Base-by-base conservation (phyloP, 2,888 invertebrate species). In the Chrysolina americana region DNA sequence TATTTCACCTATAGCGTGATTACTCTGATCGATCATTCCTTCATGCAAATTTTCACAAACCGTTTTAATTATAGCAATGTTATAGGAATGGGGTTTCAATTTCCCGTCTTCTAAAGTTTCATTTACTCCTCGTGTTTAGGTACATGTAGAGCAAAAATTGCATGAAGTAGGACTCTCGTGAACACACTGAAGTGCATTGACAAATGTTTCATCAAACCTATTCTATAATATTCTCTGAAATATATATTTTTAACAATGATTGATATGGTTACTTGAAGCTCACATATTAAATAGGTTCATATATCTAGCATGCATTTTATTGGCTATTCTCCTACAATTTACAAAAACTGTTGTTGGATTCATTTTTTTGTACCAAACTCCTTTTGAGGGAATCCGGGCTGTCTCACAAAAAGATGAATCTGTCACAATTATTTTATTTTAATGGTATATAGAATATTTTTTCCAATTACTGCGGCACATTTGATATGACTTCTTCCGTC, bases 401-500 rank as follows among this genome's bases (percentile, higher is more conserved):
- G 85, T 84, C 84, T 84, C 83, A 78, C 79, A 65, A 79, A 81
- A 80, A 80, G 73, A 68, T 68, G 73, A 50, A 71, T 70, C 75
- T 68, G 65, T 59, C 56, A 65, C 64, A 36, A 75, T 53, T 64
- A 41, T 66, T 71, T 68, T 66, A 71, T 77, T 70, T 73, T 53
- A 65, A 66, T 64, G 65, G 41, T 70, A 75, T 73, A 72, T 56
- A 71, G 65, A 70, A n/a, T 70, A 76, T 76, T 78, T 76, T 78
- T 74, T 79, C 80, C 82, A 85, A 84, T 85, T 85, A 86, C 80
- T 85, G 85, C 87, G 86, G 86, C 86, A 86, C 86, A 79, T 82
- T 80, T 84, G 84, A 85, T 85, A 84, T 85, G 82, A 80, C 10
- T 68, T 56, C 79, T 79, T 78, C 70, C 76, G 81, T 84, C 86